Conservation (phyloP, 30 jellyfish, hydroid and myxozoan genomes). For the Catostylus mosaicus region DNA sequence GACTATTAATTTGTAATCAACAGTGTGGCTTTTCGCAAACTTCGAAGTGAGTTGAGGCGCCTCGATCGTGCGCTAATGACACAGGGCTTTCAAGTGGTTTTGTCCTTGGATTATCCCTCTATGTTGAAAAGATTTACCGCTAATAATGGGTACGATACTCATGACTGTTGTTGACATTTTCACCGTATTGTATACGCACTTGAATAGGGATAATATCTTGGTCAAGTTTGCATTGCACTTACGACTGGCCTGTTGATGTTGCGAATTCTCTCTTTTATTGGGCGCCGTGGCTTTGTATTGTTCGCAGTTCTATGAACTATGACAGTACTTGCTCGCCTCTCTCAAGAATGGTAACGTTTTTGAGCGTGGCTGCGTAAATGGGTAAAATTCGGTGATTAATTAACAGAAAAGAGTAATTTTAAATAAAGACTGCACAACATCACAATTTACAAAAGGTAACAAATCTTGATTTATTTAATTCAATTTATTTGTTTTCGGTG, state of each 20-base stretch:
- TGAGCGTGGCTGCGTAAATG: background rate
- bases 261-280: conserved; percentile 32
- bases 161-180: conserved; percentile 58
- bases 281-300: conserved; percentile 13
- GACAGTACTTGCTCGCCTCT: background rate
- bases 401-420: background rate
- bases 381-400: background rate
- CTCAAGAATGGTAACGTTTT: conserved; percentile 8
- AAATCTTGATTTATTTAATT: too few relatives aligned
- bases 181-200: conserved; percentile 33
- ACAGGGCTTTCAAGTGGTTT: conserved; percentile 78
- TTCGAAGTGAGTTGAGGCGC: conserved; percentile 73
- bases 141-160: conserved; percentile 54
- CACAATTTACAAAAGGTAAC: too few relatives aligned
- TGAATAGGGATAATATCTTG: conserved; percentile 35
- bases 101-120: conserved; percentile 73
- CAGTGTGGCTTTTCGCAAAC: conserved; percentile 70
- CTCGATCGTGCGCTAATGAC: conserved; percentile 78
- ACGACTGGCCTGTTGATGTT: conserved; percentile 21
- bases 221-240: conserved; percentile 31
- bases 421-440: too few relatives aligned
- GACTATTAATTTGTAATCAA: conserved; percentile 22
- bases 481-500: too few relatives aligned
- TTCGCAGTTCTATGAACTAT: too few relatives aligned
- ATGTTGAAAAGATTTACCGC: conserved; percentile 75